Evolutionary conservation across 2,888 invertebrate species (phyloP).

Genomic region (Rhagonycha lutea): DNA sequence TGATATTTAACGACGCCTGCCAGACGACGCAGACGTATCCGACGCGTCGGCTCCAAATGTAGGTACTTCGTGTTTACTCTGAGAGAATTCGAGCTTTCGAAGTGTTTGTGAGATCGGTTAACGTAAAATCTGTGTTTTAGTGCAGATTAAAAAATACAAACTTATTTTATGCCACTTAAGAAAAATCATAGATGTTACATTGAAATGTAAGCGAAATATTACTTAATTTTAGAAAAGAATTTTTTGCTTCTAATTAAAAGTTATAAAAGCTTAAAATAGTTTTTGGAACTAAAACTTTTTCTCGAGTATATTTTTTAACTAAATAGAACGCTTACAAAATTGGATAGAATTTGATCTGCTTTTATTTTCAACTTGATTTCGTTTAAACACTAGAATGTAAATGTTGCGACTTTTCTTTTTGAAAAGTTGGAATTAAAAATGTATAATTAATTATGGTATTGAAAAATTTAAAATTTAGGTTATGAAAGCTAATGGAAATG

Average conservation of each 20-base stretch:
- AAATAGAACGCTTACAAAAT: background rate
- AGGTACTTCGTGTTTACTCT: conserved; percentile 34
- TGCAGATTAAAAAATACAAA: conserved; percentile 6
- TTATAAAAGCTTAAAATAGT: background rate
- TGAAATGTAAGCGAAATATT: conserved; percentile 1
- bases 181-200: conserved; percentile 19
- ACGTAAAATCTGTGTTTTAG: conserved; percentile 10
- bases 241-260: background rate
- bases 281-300: background rate
- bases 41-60: conserved; percentile 42
- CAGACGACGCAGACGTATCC: conserved; percentile 45
- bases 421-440: background rate
- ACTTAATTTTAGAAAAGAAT: background rate
- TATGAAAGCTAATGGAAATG: background rate
- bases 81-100: conserved; percentile 28
- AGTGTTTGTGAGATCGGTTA: conserved; percentile 22
- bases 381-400: background rate
- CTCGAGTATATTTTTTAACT: background rate
- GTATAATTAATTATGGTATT: background rate
- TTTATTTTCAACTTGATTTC: background rate
- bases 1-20: conserved; percentile 44
- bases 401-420: background rate
- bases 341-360: background rate
- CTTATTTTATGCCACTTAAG: conserved; percentile 20
- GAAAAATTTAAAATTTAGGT: background rate